phyloP scores from a whole-genome alignment of 1,140 invertebrate genomes.

The Eriocheir sinensis region DNA sequence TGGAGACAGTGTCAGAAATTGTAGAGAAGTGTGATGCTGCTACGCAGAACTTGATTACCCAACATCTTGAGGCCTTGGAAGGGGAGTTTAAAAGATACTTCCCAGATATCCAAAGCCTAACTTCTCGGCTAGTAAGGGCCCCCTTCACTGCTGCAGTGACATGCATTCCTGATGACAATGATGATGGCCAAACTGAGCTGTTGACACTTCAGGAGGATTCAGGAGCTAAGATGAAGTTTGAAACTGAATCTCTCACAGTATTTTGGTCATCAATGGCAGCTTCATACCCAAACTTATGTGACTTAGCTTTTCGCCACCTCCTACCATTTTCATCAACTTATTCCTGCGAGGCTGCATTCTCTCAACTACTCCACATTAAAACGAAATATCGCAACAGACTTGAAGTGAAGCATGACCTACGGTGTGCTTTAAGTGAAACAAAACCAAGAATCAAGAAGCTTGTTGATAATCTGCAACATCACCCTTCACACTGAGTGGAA shows the following conservation, averaged over 20 bases:
- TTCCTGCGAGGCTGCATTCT: slow-evolving; percentile 56
- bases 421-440: slow-evolving; percentile 48
- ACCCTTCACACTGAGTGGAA: slow-evolving; percentile 48
- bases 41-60: slow-evolving; percentile 47
- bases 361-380: slow-evolving; percentile 36
- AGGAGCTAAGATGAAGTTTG: no score
- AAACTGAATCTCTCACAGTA: slow-evolving; percentile 38
- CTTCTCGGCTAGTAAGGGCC: no score
- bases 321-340: slow-evolving; percentile 64
- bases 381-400: slow-evolving; percentile 47
- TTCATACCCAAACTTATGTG: slow-evolving; percentile 54
- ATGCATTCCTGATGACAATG: slow-evolving; percentile 54
- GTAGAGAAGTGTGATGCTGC: slow-evolving; percentile 40
- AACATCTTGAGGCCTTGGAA: no score
- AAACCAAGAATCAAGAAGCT: slow-evolving; percentile 50
- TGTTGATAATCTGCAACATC: slow-evolving; percentile 31
- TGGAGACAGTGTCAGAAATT: slow-evolving; percentile 54
- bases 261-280: slow-evolving; percentile 65
- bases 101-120: no score
- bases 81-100: no score
- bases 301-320: slow-evolving; percentile 27
- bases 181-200: slow-evolving; percentile 37
- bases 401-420: no score
- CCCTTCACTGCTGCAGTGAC: no score
- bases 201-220: no score